Evolutionary conservation across 2,797 vertebrate species (phyloP).

Genomic region (Rhodeus uyekii): DNA sequence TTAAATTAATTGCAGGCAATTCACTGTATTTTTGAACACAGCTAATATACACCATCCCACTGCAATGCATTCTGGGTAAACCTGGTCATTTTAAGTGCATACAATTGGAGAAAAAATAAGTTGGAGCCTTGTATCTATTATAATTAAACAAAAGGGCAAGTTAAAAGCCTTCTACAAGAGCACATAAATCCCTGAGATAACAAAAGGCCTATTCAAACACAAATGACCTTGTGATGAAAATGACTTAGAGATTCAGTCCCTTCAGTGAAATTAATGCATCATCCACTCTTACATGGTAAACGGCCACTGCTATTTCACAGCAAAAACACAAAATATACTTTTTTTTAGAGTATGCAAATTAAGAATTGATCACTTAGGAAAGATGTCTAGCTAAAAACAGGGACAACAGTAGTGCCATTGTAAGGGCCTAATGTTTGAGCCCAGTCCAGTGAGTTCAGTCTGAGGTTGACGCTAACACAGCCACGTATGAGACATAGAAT

Average conservation of each 20-base stretch:
- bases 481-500: conserved; percentile 2
- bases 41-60: background rate
- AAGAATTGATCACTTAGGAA: background rate
- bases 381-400: conserved; percentile 24
- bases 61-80: background rate
- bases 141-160: background rate
- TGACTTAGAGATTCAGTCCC: background rate
- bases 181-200: background rate
- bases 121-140: background rate
- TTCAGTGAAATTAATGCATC: background rate
- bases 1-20: too few relatives aligned
- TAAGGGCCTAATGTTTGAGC: conserved; percentile 5
- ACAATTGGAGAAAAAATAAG: background rate
- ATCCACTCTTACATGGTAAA: background rate
- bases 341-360: background rate
- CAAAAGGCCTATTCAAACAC: conserved; percentile 24
- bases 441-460: conserved; percentile 14
- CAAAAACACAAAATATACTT: background rate
- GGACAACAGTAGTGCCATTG: conserved; percentile 2
- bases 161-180: conserved; percentile 10
- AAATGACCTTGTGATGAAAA: conserved; percentile 25
- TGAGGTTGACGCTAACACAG: background rate
- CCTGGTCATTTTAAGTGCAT: background rate
- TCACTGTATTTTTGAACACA: background rate
- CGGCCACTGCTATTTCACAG: background rate